These are phyloP conservation scores for Callithrix jacchus DNA, from an alignment of 2,113 vertebrate species.

Conservation along the genomic window DNA sequence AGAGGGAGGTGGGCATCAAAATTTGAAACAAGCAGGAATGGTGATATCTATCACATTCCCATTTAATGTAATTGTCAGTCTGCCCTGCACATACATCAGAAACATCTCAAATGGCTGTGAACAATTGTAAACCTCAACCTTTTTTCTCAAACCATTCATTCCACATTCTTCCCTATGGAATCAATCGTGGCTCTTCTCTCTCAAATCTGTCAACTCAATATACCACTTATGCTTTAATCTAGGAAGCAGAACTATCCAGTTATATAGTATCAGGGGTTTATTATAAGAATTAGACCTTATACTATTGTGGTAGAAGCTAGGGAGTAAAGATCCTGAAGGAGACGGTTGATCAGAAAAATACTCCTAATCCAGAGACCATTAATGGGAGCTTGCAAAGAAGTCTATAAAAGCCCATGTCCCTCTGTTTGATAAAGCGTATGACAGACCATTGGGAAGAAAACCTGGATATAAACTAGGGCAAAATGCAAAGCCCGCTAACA, in stretches of 20 bases:
- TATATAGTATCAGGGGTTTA: background rate
- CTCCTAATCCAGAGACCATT: background rate
- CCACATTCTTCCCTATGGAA: background rate
- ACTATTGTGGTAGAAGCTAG: background rate
- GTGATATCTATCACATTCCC: background rate
- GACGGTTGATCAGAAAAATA: background rate
- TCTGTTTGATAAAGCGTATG: background rate
- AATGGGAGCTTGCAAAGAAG: background rate
- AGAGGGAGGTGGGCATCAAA: too few relatives aligned
- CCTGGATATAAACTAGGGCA: background rate
- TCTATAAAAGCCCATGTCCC: background rate
- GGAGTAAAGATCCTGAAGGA: background rate
- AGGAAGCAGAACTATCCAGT: background rate
- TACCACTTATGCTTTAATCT: background rate
- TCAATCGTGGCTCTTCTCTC: background rate
- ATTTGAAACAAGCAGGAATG: background rate
- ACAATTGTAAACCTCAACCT: background rate
- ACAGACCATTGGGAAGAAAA: background rate
- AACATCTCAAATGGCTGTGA: too few relatives aligned
- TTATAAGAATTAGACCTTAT: background rate
- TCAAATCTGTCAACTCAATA: background rate
- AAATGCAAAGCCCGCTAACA: background rate
- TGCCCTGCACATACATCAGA: background rate
- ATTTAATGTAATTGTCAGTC: background rate
- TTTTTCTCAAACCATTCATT: background rate